These are phyloP conservation scores for Acridotheres tristis DNA, from an alignment of 2,797 vertebrate genomes.

Conservation along the genomic window DNA sequence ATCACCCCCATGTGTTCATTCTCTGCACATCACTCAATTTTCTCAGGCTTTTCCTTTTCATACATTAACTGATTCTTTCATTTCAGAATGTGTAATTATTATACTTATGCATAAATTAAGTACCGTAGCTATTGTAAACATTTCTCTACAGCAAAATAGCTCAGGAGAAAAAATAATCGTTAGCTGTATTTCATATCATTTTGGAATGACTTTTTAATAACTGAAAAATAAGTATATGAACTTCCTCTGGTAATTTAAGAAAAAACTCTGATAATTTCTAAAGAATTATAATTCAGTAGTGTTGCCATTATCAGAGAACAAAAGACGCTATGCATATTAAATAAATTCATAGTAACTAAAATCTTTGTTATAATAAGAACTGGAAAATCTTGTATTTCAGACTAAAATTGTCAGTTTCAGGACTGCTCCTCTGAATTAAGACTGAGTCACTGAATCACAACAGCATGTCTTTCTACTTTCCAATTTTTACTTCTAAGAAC, in stretches of 20 bases:
- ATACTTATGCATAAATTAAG: neutral
- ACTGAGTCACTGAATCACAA: neutral
- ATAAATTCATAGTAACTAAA: neutral
- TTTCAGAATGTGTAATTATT: neutral
- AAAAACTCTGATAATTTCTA: rapidly evolving
- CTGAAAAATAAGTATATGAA: neutral
- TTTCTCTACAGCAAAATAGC: neutral
- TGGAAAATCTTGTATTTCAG: neutral
- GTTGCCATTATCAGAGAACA: neutral
- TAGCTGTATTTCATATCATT: neutral
- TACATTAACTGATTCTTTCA: neutral
- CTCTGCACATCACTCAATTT: neutral
- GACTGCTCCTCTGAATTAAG: neutral
- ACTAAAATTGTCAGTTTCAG: neutral
- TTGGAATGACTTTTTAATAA: neutral
- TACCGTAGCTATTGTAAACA: neutral
- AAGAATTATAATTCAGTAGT: neutral
- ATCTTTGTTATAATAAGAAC: neutral
- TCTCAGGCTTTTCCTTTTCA: neutral
- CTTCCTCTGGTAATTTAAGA: neutral
- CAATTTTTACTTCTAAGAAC: neutral
- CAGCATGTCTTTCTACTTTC: neutral
- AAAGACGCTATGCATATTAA: neutral
- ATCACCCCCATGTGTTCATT: neutral
- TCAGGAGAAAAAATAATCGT: neutral